A percentile compares a stretch with the other conserved stretches of the same genome.
Conservation (phyloP, 1,140 invertebrate genomes). For the Linepithema humile region DNA sequence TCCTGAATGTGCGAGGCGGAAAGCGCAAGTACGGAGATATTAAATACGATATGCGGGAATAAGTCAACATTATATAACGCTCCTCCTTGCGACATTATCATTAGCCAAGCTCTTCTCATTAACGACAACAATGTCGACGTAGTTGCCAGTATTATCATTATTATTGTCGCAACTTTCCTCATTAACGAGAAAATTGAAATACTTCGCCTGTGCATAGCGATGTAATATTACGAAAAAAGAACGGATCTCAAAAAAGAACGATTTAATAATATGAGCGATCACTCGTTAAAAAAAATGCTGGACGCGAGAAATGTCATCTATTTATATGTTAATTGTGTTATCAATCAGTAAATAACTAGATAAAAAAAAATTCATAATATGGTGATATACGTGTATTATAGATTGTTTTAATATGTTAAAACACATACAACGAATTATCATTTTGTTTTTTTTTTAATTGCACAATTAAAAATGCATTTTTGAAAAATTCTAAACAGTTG, state of each 20-base stretch:
- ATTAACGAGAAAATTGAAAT: constrained; percentile 56
- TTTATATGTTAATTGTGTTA: not conserved
- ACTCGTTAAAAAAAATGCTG: not conserved
- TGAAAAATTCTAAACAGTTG: not conserved
- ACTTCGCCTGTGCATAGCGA: constrained; percentile 24
- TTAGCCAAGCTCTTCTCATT: constrained; percentile 58
- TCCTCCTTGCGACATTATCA: constrained; percentile 57
- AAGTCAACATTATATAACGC: constrained; percentile 55
- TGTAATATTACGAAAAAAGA: constrained; percentile 34
- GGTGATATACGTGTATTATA: not conserved
- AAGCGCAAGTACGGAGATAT: constrained; percentile 25
- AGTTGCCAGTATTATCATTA: constrained; percentile 54
- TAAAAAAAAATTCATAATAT: not conserved
- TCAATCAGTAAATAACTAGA: no score
- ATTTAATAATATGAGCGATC: constrained; percentile 8
- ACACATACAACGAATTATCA: not conserved
- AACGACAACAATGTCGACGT: constrained; percentile 56
- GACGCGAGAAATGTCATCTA: not conserved
- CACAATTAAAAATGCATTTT: not conserved
- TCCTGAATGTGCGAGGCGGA: not conserved
- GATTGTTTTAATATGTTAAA: not conserved
- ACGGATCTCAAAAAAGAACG: not conserved
- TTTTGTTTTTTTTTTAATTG: not conserved
- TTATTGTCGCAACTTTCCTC: constrained; percentile 56
- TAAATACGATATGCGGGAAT: constrained; percentile 48